Percentiles rank a stretch among this genome's conserved stretches.
phyloP scores from a whole-genome alignment of 2,113 vertebrate genomes.

The Sinosuthora webbiana region DNA sequence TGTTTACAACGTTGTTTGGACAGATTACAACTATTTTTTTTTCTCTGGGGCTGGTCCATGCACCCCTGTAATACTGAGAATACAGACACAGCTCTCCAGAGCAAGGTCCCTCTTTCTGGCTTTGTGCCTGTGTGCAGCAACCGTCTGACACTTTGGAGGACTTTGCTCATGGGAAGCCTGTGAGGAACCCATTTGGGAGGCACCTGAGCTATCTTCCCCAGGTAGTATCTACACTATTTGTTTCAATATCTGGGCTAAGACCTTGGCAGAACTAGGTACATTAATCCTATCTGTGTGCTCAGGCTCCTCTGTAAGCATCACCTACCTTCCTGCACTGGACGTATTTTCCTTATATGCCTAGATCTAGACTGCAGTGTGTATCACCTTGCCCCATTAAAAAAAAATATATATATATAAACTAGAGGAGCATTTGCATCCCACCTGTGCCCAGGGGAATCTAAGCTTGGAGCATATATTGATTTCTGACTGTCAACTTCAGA shows the following conservation, averaged over 20 bases:
- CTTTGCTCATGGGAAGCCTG: neutral
- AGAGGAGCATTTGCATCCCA: neutral
- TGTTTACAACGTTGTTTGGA: neutral
- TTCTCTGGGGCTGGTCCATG: neutral
- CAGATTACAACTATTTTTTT: neutral
- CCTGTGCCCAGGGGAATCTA: neutral
- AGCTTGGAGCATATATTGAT: neutral
- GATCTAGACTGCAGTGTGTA: rapidly evolving
- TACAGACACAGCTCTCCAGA: neutral
- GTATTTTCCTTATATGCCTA: neutral
- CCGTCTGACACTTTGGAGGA: neutral
- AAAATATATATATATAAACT: neutral
- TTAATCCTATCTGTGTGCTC: neutral
- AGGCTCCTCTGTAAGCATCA: neutral
- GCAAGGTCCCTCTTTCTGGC: neutral
- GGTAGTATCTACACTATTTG: neutral
- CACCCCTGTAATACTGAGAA: neutral
- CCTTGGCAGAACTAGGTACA: neutral
- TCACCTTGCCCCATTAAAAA: neutral
- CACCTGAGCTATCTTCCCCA: neutral
- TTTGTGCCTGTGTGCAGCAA: neutral
- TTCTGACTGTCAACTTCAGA: neutral
- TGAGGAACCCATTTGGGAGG: neutral
- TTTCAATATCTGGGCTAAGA: neutral
- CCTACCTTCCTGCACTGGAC: neutral